Percentiles rank a stretch among this genome's conserved stretches.
These are phyloP conservation scores for Solen grandis DNA, from an alignment of 1,140 invertebrate genomes.

Conservation along the genomic window DNA sequence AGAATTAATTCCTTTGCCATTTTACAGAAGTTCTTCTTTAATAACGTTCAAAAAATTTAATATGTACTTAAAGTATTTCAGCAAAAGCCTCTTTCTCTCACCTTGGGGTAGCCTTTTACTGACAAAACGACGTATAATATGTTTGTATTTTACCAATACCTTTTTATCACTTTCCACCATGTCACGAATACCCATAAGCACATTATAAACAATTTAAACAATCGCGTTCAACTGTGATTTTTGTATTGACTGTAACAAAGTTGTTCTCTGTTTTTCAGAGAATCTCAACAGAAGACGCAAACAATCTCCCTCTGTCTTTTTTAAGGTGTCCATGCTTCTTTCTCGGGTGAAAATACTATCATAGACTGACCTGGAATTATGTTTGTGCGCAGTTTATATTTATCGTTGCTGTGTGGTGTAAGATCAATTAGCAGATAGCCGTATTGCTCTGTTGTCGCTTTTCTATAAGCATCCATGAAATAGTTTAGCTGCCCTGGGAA, in stretches of 20 bases:
- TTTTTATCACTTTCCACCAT: slow-evolving; percentile 32
- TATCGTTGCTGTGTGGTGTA: slow-evolving; percentile 13
- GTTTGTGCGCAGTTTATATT: slow-evolving; percentile 32
- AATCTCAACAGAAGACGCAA: slow-evolving; percentile 40
- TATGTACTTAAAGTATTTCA: slow-evolving; percentile 29
- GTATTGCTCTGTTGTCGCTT: slow-evolving; percentile 44
- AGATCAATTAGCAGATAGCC: slow-evolving; percentile 57
- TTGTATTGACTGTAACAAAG: slow-evolving; percentile 21
- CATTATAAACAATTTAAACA: slow-evolving; percentile 49
- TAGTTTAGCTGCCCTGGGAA: slow-evolving; percentile 51
- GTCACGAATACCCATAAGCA: slow-evolving; percentile 31
- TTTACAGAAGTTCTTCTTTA: slow-evolving; percentile 6
- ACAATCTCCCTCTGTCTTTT: slow-evolving; percentile 2
- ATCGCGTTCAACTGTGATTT: slow-evolving; percentile 39
- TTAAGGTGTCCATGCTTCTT: slow-evolving; percentile 33
- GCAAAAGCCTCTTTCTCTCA: slow-evolving; percentile 13
- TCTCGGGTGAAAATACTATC: slow-evolving; percentile 28
- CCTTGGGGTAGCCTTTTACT: slow-evolving; percentile 22
- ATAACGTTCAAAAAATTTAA: slow-evolving; percentile 3
- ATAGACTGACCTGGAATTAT: not conserved
- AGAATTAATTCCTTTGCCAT: slow-evolving; percentile 51
- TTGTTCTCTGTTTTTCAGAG: slow-evolving; percentile 42
- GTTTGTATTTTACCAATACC: slow-evolving; percentile 33
- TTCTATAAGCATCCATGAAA: slow-evolving; percentile 57
- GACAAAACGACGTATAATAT: slow-evolving; percentile 17